Evolutionary conservation across 2,113 vertebrate genomes (phyloP).

Genomic region (Casuarius casuarius): DNA sequence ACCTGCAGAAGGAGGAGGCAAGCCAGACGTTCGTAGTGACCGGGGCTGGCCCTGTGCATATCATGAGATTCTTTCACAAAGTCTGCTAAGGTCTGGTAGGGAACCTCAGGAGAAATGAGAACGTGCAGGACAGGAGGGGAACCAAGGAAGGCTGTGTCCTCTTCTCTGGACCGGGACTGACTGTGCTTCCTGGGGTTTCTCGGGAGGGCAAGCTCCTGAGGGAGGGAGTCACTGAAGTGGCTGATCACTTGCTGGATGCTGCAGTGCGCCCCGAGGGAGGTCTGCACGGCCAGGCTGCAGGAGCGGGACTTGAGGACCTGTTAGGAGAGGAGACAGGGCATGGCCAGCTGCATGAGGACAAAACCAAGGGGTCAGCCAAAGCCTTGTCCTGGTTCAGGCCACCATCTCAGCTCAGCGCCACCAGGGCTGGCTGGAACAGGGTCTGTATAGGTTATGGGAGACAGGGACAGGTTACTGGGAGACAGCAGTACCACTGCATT

Average conservation of each 20-base stretch:
- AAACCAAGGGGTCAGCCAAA: background rate
- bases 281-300: slow-evolving; percentile 5
- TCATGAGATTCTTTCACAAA: slow-evolving; percentile 64
- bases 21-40: slow-evolving; percentile 71
- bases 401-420: background rate
- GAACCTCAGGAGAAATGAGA: slow-evolving; percentile 73
- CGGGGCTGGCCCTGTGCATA: slow-evolving; percentile 41
- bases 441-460: background rate
- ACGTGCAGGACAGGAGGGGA: background rate
- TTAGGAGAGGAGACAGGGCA: background rate
- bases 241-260: slow-evolving; percentile 76
- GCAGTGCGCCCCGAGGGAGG: slow-evolving; percentile 56
- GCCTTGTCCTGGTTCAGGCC: accelerated
- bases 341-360: accelerated
- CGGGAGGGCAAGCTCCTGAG: background rate
- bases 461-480: background rate
- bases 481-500: background rate
- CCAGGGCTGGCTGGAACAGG: background rate
- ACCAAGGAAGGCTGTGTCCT: background rate
- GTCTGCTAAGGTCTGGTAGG: slow-evolving; percentile 76
- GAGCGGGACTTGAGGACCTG: slow-evolving; percentile 57
- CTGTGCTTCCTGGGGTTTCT: background rate
- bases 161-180: background rate
- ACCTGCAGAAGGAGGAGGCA: slow-evolving; percentile 84
- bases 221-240: slow-evolving; percentile 43